Evolutionary conservation across 2,888 invertebrate species (phyloP), one percentile per base, ranked within the genome.

Genomic region (Metallyticus violacea): DNA sequence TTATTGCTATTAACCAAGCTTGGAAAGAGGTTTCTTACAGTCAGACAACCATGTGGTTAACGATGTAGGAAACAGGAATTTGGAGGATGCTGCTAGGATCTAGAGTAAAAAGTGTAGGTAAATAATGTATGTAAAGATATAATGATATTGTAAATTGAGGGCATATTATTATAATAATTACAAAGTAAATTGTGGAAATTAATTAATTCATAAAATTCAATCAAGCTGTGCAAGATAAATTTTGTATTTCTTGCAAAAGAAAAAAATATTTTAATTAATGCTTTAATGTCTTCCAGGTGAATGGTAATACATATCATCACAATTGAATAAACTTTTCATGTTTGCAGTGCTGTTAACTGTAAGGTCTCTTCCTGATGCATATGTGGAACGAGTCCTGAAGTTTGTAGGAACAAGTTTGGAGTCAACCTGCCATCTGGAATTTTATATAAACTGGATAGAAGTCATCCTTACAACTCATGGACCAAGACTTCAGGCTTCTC

Each of bases 361-460:
- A 26, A 91, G 93, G 0, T 93, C 93, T 87, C 91, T 99, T 81
- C 95, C 97, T 0, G 94, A 95, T 15, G 93, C 95, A 87, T 98
- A 97, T 91, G 93, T 96, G 0, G 96, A 96, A 90, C 94, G 96
- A 62, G 91, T 97, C 28, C 92, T 99, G 22, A 92, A 93, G 87
- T 95, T 96, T 89, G 90, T 98, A 77, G 95, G 96, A 0, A 93
- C 93, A 2, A 94, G 95, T 83, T 91, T 99, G 27, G 97, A 97
- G 89, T 93, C 93, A 62, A 96, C 97, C 1, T 93, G 94, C 0
- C 99, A 99, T 90, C 90, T 99, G 79, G 97, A 99, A 90, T 98
- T 97, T 90, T 97, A 99, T 90, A 92, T 98, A 77, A 92, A 94
- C 80, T 99, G 98, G 98, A 93, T 95, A 77, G 94, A 95, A 89